Evolutionary conservation across 2,113 vertebrate species (phyloP), one percentile per base, ranked within the genome.

Genomic region (Tenebrosternarchus preto): DNA sequence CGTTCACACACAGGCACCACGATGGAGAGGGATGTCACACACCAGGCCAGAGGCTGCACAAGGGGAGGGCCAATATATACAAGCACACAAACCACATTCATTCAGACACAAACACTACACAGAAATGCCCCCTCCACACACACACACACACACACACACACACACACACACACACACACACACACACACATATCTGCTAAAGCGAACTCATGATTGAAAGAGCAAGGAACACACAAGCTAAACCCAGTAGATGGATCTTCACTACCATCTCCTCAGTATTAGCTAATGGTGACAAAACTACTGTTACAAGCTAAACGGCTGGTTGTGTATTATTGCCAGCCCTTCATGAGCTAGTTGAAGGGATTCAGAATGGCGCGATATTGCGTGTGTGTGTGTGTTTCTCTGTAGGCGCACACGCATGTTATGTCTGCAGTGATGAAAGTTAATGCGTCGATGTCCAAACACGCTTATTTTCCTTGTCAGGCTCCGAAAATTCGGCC

Each of bases 381-480:
- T 77, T 43, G 78, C 56, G 80, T 88, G 79, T 63, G 43, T 55
- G 16, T 59, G 25, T 33, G 22, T 57, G 27, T 67, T 39, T 71
- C 39, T 71, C 4, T 73, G 81, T 74, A 69, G 59, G 76, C 31
- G 75, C 86, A 85, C 85, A 67, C 87, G 85, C 85, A 56, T 84
- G 82, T 84, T 87, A 92, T 90, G 90, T 88, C 87, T 91, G 90
- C 88, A 90, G 90, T 93, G 90, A 93, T 93, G 92, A 93, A 93
- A 94, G 91, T 93, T 92, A 91, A 93, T 91, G 89, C 86, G 77
- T 80, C 82, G 67, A 77, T 87, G 84, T 89, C 89, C 88, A 86
- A 88, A 91, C 87, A 87, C 87, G 81, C 90, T 89, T 86, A 88
- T 92, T 89, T 91, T 87, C 88, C 85, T 90, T 83, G 87, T 85